Evolutionary conservation across 1,140 invertebrate species (phyloP).

Genomic region (Drosophila trapezifrons): DNA sequence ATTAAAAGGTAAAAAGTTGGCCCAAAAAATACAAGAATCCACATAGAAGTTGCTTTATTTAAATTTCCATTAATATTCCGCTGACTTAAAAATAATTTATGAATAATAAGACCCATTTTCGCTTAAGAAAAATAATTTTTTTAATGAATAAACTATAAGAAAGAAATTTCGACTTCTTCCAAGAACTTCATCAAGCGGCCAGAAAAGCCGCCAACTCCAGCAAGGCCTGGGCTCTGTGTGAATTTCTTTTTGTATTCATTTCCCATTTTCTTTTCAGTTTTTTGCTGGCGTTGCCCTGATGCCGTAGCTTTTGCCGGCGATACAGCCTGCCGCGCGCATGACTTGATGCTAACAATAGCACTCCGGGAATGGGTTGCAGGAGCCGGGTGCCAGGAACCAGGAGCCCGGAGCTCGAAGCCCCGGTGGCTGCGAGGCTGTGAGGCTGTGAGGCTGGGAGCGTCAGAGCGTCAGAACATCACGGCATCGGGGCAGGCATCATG

Average conservation of each 20-base stretch:
- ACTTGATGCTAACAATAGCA: constrained; percentile 79
- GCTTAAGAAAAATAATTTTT: too few species aligned
- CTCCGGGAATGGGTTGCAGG: constrained; percentile 51
- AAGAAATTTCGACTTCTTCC: not conserved
- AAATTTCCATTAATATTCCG: too few species aligned
- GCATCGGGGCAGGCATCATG: constrained; percentile 17
- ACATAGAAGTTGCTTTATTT: too few species aligned
- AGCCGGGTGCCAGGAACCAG: not conserved
- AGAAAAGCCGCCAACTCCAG: constrained; percentile 17
- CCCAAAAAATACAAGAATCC: too few species aligned
- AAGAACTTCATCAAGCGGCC: not conserved
- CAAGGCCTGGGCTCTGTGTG: constrained; percentile 7
- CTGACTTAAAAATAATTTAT: too few species aligned
- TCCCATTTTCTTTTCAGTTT: constrained; percentile 37
- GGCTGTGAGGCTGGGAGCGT: constrained; percentile 14
- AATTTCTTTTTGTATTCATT: constrained; percentile 21
- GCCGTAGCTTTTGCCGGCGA: constrained; percentile 32
- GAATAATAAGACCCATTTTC: too few species aligned
- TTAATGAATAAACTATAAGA: too few species aligned
- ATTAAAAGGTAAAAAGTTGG: too few species aligned
- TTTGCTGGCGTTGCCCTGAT: constrained; percentile 10
- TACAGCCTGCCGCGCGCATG: constrained; percentile 63
- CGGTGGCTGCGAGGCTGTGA: not conserved
- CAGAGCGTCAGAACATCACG: constrained; percentile 16
- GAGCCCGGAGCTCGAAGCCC: not conserved